phyloP scores from a whole-genome alignment of 2,797 vertebrate genomes.

The Monodelphis domestica region DNA sequence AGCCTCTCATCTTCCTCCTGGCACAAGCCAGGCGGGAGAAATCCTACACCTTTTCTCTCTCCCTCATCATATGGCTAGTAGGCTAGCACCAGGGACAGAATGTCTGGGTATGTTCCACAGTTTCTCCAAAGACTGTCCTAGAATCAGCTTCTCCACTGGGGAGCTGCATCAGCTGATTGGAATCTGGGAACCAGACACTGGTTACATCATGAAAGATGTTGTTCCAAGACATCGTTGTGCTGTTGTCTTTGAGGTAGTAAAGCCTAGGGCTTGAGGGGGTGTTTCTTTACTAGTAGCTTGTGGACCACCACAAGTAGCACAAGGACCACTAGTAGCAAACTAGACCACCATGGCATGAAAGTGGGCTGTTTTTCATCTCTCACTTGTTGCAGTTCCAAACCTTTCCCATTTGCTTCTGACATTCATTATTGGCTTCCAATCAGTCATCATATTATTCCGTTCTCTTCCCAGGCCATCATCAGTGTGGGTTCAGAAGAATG shows the following conservation, averaged over 20 bases:
- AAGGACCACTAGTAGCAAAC: no score
- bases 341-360: not conserved
- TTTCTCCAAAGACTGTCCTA: not conserved
- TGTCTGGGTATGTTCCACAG: not conserved
- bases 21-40: no score
- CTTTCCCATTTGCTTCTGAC: not conserved
- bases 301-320: no score
- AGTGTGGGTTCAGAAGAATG: not conserved
- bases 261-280: not conserved
- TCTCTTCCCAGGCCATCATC: not conserved
- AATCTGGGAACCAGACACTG: not conserved
- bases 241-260: not conserved
- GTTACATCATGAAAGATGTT: not conserved
- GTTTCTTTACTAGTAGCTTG: not conserved
- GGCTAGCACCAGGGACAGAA: not conserved
- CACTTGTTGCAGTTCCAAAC: not conserved
- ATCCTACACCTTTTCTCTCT: no score
- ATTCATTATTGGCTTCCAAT: not conserved
- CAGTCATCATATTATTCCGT: not conserved
- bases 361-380: not conserved
- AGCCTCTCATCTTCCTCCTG: no score
- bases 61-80: not conserved
- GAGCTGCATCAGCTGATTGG: not conserved
- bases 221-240: not conserved
- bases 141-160: not conserved